Conservation (phyloP, 1,140 invertebrate genomes). For the Pachypeltis micranthus region DNA sequence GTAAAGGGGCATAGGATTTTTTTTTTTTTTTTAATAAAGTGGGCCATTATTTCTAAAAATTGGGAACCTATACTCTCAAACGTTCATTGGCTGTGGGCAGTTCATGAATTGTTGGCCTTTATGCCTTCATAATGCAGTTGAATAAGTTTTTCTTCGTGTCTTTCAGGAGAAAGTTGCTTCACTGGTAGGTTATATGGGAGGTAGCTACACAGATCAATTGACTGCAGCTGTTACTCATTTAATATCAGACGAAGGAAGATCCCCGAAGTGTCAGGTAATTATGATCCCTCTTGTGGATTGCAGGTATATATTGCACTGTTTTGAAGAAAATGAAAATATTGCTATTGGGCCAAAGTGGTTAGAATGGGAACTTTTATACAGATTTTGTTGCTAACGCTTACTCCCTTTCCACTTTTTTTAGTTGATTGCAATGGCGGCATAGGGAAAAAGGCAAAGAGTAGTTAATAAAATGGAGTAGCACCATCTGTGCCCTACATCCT, state of each 20-base stretch:
- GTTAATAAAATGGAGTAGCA: too few species aligned
- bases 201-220: slow-evolving; percentile 56
- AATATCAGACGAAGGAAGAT: slow-evolving; percentile 56
- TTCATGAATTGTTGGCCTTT: neutral
- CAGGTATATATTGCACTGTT: too few species aligned
- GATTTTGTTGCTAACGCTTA: too few species aligned
- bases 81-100: neutral
- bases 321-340: too few species aligned
- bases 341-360: too few species aligned
- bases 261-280: slow-evolving; percentile 58
- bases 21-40: neutral
- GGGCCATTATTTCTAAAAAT: neutral
- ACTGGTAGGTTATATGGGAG: slow-evolving; percentile 72
- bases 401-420: too few species aligned
- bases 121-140: neutral
- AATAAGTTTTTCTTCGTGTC: neutral
- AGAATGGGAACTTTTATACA: too few species aligned
- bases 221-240: slow-evolving; percentile 67
- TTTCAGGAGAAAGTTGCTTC: slow-evolving; percentile 49
- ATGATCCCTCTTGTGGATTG: too few species aligned
- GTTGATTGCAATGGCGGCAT: too few species aligned
- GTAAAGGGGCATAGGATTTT: too few species aligned
- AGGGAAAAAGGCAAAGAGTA: too few species aligned
- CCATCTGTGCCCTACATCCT: too few species aligned
- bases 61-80: neutral